A percentile compares a stretch with the other conserved stretches of the same genome.
Evolutionary conservation across 1,140 invertebrate species (phyloP).

Genomic region (Zaprionus davidi): DNA sequence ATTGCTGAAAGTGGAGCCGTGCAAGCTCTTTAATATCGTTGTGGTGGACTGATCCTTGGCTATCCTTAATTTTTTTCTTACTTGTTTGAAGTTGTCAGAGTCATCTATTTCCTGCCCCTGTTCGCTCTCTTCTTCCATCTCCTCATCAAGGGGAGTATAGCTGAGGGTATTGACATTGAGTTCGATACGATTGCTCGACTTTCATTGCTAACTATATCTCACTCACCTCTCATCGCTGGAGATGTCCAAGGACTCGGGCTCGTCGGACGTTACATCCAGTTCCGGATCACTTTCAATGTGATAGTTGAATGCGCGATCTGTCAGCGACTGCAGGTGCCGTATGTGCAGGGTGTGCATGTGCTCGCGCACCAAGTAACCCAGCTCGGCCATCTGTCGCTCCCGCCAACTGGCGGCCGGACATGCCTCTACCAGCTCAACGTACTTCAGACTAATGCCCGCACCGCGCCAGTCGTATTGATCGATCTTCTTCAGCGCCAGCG

Average conservation of each 20-base stretch:
- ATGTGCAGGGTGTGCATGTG: slow-evolving; percentile 58
- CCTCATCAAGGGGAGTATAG: not conserved
- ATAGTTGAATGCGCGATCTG: slow-evolving; percentile 44
- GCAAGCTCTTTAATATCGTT: no score
- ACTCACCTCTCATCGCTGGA: slow-evolving; percentile 60
- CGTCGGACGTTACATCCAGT: slow-evolving; percentile 53
- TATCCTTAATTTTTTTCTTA: no score
- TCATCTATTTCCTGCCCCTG: slow-evolving; percentile 1
- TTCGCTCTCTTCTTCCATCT: not conserved
- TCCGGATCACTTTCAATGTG: slow-evolving; percentile 28
- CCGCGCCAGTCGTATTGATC: slow-evolving; percentile 65
- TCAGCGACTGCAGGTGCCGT: slow-evolving; percentile 59
- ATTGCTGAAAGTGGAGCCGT: not conserved
- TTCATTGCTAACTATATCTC: not conserved
- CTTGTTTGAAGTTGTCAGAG: no score
- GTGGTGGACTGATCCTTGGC: no score
- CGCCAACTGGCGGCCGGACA: slow-evolving; percentile 65
- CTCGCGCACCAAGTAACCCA: slow-evolving; percentile 45
- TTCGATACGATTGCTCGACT: not conserved
- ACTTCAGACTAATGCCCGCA: slow-evolving; percentile 68
- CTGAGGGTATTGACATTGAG: not conserved
- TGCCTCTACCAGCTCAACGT: slow-evolving; percentile 70
- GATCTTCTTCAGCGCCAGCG: slow-evolving; percentile 39
- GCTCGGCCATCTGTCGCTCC: slow-evolving; percentile 49
- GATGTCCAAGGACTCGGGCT: slow-evolving; percentile 18